Evolutionary conservation across 2,888 invertebrate species (phyloP).

Genomic region (Cryptocephalus moraei): DNA sequence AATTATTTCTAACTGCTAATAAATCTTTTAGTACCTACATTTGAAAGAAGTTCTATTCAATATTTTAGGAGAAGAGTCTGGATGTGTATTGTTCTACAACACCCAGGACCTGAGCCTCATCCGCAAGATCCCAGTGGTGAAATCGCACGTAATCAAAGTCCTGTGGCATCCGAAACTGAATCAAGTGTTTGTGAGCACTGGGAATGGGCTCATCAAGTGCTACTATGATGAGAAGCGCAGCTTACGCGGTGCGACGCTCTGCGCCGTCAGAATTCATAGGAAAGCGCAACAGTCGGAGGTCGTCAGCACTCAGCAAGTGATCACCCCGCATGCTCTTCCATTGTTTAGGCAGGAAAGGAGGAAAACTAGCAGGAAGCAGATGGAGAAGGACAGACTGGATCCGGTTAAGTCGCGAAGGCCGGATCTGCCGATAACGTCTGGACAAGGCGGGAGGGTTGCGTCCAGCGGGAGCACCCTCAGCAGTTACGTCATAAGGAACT

Average conservation of each 20-base stretch:
- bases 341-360: conserved; percentile 88
- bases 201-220: conserved; percentile 81
- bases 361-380: conserved; percentile 77
- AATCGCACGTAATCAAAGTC: conserved; percentile 77
- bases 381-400: conserved; percentile 84
- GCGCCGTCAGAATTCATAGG: conserved; percentile 70
- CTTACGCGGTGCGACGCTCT: conserved; percentile 82
- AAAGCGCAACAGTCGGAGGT: conserved; percentile 78
- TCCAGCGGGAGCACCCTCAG: conserved; percentile 92
- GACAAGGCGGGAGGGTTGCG: conserved; percentile 82
- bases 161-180: conserved; percentile 98
- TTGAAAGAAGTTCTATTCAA: too few species aligned
- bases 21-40: too few species aligned
- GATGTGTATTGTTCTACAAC: conserved; percentile 70
- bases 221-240: conserved; percentile 85
- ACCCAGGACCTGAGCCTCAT: conserved; percentile 64
- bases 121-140: conserved; percentile 63
- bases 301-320: conserved; percentile 72
- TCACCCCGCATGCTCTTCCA: conserved; percentile 93
- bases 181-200: conserved; percentile 87
- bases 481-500: conserved; percentile 82
- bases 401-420: conserved; percentile 75
- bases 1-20: too few species aligned
- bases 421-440: conserved; percentile 80
- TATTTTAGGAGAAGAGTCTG: conserved; percentile 37